Evolutionary conservation across 1,140 invertebrate genomes (phyloP), one percentile per base, ranked within the genome.

Genomic region (Dolichoris vasculosae): DNA sequence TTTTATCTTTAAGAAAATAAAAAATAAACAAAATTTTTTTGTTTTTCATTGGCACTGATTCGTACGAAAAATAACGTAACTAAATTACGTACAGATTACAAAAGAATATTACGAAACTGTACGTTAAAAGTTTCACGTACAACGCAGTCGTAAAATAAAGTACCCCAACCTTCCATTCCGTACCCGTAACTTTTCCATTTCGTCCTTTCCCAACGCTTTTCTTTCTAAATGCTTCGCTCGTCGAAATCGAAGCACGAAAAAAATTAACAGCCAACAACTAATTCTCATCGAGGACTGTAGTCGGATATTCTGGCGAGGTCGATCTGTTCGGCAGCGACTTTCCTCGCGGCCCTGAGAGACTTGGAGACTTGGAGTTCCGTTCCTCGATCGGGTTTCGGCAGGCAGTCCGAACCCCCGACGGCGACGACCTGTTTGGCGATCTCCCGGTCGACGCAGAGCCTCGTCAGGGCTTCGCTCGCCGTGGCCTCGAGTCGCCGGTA

Each of bases 401-500:
- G 94, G 90, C 96, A 95, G 73, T 95, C 95, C 67, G 97, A 95
- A 30, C 97, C 97, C 83, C 97, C 96, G 17, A 96, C 92, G 83
- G 96, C 95, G 2, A 97, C 95, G 30, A 98, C 95, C 89, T 96
- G 95, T 67, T 94, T 93, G 0, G 97, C 96, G 0, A 97, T 96
- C 86, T 95, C 95, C 20, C 94, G 94, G 55, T 97, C 95, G 48
- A 95, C 95, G 87, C 96, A 97, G 59, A 98, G 93, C 88, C 96
- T 95, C 0, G 97, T 97, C 20, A 99, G 93, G 32, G 97, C 97
- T 71, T 97, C 97, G 1, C 97, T 96, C 0, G 97, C 95, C 89
- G 98, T 98, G 88, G 96, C 96, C 87, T 97, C 96, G n/a, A 98
- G 93, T 0, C 95, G 88, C 69, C 95, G 92, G 87, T 97, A 96